Conservation (phyloP, 2,113 vertebrate species). For the Pseudolaguvia tuberculata region DNA sequence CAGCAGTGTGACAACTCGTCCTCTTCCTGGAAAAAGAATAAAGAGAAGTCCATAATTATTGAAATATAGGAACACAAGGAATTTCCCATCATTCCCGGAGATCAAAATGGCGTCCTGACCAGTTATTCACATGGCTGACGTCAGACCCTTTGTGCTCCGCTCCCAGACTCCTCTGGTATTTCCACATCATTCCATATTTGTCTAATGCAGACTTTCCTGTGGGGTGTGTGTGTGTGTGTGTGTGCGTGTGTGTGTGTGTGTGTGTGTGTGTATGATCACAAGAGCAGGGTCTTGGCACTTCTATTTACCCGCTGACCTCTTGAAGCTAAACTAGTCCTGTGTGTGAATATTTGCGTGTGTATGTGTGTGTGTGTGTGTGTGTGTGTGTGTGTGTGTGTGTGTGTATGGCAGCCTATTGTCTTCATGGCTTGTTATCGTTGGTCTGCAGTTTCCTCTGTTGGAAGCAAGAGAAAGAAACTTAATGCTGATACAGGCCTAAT, state of each 20-base stretch:
- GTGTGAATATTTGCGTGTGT: neutral
- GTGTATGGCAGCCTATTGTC: slow-evolving; percentile 47
- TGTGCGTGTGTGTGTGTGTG: too few relatives aligned
- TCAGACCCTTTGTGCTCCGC: slow-evolving; percentile 33
- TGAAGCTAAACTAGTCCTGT: slow-evolving; percentile 37
- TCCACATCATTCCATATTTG: slow-evolving; percentile 44
- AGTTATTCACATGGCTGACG: slow-evolving; percentile 29
- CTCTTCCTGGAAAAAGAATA: too few relatives aligned
- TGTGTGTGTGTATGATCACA: too few relatives aligned
- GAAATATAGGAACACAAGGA: neutral
- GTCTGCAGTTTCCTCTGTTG: slow-evolving; percentile 51
- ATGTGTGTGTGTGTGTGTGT: slow-evolving; percentile 17
- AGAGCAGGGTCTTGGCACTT: slow-evolving; percentile 13
- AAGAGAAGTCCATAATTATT: too few relatives aligned
- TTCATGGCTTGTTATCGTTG: slow-evolving; percentile 48
- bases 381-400: slow-evolving; percentile 14
- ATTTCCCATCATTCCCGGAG: neutral
- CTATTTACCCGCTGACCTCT: slow-evolving; percentile 42
- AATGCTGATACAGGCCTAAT: slow-evolving; percentile 31
- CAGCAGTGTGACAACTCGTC: neutral
- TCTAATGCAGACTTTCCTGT: slow-evolving; percentile 30
- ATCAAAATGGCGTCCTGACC: neutral
- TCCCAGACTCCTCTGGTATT: slow-evolving; percentile 33
- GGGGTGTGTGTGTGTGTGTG: slow-evolving; percentile 15
- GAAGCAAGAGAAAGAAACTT: slow-evolving; percentile 29